A percentile compares a stretch with the other conserved stretches of the same genome.
Conservation (phyloP, 2,797 vertebrate species). For the Neostethus bicornis region DNA sequence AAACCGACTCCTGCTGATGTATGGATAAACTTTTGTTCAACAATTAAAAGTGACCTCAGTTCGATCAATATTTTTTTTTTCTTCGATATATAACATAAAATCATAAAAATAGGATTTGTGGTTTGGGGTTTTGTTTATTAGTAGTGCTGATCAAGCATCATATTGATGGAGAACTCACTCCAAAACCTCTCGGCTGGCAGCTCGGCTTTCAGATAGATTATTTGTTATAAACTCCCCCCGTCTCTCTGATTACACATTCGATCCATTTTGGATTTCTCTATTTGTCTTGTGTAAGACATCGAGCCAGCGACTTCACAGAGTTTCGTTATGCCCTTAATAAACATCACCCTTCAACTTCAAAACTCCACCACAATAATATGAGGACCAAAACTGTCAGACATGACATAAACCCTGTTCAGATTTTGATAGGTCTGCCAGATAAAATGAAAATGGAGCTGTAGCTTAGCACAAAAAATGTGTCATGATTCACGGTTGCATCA, state of each 20-base stretch:
- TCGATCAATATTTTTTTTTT: conserved; percentile 7
- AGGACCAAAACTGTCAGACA: conserved; percentile 38
- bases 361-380: conserved; percentile 38
- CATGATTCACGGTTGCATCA: conserved; percentile 57
- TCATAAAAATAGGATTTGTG: conserved; percentile 26
- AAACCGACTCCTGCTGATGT: conserved; percentile 32
- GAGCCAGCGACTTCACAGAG: conserved; percentile 30
- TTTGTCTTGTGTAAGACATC: conserved; percentile 64
- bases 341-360: conserved; percentile 26
- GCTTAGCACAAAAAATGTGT: conserved; percentile 44
- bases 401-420: conserved; percentile 56
- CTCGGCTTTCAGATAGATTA: conserved; percentile 53
- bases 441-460: conserved; percentile 39
- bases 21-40: conserved; percentile 14
- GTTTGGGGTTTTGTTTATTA: conserved; percentile 46
- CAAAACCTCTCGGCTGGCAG: conserved; percentile 51
- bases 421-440: conserved; percentile 59
- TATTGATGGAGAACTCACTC: conserved; percentile 43
- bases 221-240: conserved; percentile 55
- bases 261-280: conserved; percentile 64
- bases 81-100: conserved; percentile 5
- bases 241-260: conserved; percentile 62
- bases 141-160: conserved; percentile 38
- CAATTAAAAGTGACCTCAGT: conserved; percentile 12
- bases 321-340: conserved; percentile 50